These are phyloP conservation scores for Chamaea fasciata DNA, from an alignment of 2,113 vertebrate species.

Conservation along the genomic window DNA sequence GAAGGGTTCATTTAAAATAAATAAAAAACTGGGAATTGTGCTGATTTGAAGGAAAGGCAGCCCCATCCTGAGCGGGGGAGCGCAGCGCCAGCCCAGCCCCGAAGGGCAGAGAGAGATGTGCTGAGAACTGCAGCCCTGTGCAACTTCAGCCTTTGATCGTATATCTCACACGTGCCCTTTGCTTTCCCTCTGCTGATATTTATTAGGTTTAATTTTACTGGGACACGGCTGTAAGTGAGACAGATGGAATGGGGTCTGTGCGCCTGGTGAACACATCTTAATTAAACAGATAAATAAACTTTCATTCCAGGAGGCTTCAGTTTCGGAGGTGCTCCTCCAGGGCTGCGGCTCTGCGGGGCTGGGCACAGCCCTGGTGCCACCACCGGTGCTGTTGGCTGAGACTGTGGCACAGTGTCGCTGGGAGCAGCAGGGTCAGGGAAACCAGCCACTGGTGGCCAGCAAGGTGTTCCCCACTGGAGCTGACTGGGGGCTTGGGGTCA, in stretches of 20 bases:
- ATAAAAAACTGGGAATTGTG: conserved; percentile 20
- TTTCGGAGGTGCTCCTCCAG: conserved; percentile 35
- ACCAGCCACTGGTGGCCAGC: background rate
- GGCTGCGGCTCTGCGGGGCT: background rate
- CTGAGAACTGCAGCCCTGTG: conserved; percentile 64
- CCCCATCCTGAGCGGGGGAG: conserved; percentile 7
- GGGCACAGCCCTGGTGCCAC: background rate
- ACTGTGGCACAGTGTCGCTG: fast-evolving
- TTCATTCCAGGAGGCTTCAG: conserved; percentile 48
- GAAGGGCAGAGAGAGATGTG: conserved; percentile 64
- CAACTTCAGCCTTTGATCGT: conserved; percentile 56
- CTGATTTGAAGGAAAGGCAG: conserved; percentile 27
- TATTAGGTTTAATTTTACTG: conserved; percentile 77
- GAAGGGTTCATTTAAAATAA: conserved; percentile 60
- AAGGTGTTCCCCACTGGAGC: background rate
- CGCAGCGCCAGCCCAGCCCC: background rate
- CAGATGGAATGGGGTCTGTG: conserved; percentile 65
- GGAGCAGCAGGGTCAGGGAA: background rate
- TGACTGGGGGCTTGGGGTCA: fast-evolving
- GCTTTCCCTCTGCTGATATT: conserved; percentile 71
- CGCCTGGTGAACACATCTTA: conserved; percentile 72
- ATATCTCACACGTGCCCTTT: conserved; percentile 68
- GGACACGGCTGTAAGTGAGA: conserved; percentile 75
- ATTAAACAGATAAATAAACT: conserved; percentile 82
- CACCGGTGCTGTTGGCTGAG: fast-evolving